Evolutionary conservation across 2,888 invertebrate species (phyloP), one percentile per base, ranked within the genome.

Genomic region (Pammene aurita): DNA sequence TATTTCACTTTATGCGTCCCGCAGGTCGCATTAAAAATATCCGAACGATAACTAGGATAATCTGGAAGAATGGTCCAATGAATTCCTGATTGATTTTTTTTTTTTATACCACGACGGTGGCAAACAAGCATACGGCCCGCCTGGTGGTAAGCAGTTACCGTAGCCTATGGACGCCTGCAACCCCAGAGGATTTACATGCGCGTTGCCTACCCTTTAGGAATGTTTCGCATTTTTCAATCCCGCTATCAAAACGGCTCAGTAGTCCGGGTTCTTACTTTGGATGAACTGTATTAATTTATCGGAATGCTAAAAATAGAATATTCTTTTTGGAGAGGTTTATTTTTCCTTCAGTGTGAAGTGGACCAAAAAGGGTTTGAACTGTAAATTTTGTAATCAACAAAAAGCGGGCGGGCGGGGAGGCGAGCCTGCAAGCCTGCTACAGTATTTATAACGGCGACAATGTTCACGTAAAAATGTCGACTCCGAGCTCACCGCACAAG

Each of bases 1-100:
- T 89, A 90, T 90, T 91, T 90, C 84, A 88, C 86, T 87, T 87
- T 86, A 92, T 88, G 83, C 81, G 83, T 85, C 90, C 88, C 92
- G 77, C 76, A 83, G 88, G 90, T 76, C 78, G 78, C 84, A 82
- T 90, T 89, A 84, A 78, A 83, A 82, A 83, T 85, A 83, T 82
- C 84, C 80, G 64, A 44, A 48, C 69, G 69, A 69, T 69, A 69
- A 80, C 81, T 79, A 76, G 79, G 78, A 79, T 82, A 78, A 83
- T 84, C 83, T 79, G 81, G 78, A 80, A 76, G 80, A 81, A 84
- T 81, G 80, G 80, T 79, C 79, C 80, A 80, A 83, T 84, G 80
- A 81, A 82, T 84, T 79, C 78, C 79, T 82, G 74, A 84, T 86
- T 84, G 78, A n/a, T n/a, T n/a, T n/a, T n/a, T n/a, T n/a, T n/a